A percentile compares a stretch with the other conserved stretches of the same genome.
These are phyloP conservation scores for Amphipyra tragopoginis DNA, from an alignment of 2,888 invertebrate species.

Conservation along the genomic window DNA sequence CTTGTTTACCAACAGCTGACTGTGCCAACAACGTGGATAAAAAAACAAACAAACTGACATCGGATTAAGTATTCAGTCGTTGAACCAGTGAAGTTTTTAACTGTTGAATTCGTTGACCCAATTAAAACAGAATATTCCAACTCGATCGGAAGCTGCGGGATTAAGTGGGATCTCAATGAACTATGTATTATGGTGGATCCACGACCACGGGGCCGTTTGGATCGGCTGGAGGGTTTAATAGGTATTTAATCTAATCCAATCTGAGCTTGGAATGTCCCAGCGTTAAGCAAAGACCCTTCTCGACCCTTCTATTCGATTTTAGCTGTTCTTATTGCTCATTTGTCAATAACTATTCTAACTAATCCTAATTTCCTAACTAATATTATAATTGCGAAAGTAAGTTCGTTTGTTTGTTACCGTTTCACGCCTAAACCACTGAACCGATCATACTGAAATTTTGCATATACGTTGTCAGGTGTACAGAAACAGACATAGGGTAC, in stretches of 20 bases:
- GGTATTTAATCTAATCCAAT: slow-evolving; percentile 18
- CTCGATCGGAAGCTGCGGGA: slow-evolving; percentile 23
- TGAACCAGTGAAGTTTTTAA: neutral
- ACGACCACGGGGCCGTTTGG: slow-evolving; percentile 15
- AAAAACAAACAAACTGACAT: too few species aligned
- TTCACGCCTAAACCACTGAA: too few species aligned
- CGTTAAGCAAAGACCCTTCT: slow-evolving; percentile 12
- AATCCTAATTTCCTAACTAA: too few species aligned
- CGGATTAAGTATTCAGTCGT: too few species aligned
- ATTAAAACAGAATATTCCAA: slow-evolving; percentile 18
- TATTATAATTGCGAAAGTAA: too few species aligned
- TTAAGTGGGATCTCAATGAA: slow-evolving; percentile 29
- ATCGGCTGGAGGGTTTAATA: slow-evolving; percentile 24
- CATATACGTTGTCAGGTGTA: too few species aligned
- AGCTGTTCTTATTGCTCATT: neutral
- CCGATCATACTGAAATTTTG: too few species aligned
- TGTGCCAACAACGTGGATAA: too few species aligned
- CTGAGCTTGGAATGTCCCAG: slow-evolving; percentile 2
- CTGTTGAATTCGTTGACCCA: slow-evolving; percentile 19
- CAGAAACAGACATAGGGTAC: too few species aligned
- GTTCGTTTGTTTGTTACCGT: too few species aligned
- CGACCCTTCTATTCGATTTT: slow-evolving; percentile 27
- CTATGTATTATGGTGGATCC: slow-evolving; percentile 4
- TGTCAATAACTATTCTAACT: too few species aligned
- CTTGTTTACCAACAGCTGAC: too few species aligned